Evolutionary conservation across 2,113 vertebrate genomes (phyloP).

Genomic region (Stegostoma tigrinum): DNA sequence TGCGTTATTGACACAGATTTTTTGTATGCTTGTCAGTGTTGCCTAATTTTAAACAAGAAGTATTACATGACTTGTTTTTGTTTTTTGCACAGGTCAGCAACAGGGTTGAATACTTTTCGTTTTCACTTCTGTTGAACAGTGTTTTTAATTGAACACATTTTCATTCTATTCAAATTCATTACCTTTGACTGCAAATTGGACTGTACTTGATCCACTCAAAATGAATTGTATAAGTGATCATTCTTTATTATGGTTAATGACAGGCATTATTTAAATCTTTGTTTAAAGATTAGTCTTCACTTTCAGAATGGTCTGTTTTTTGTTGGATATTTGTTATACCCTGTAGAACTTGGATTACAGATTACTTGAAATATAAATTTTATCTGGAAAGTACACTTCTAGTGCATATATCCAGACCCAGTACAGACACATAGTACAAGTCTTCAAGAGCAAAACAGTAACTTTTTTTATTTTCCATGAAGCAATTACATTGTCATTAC

Average conservation of each 20-base stretch:
- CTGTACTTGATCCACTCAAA: background rate
- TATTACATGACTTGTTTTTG: background rate
- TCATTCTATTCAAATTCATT: conserved; percentile 45
- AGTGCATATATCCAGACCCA: background rate
- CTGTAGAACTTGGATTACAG: background rate
- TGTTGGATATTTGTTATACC: background rate
- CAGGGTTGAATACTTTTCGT: background rate
- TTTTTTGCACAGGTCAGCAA: conserved; percentile 18
- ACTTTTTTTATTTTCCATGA: background rate
- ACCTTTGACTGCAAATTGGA: conserved; percentile 52
- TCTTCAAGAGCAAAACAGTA: background rate
- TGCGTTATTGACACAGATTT: background rate
- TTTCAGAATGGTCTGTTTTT: background rate
- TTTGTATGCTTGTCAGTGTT: background rate
- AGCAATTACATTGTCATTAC: background rate
- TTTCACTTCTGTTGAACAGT: background rate
- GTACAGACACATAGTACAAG: background rate
- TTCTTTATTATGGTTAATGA: background rate
- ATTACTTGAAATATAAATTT: background rate
- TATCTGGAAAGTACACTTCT: conserved; percentile 7
- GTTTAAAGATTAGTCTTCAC: background rate
- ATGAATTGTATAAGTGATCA: background rate
- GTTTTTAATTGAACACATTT: background rate
- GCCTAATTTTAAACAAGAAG: background rate
- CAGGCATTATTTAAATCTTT: background rate